Base-by-base conservation (phyloP, 2,113 vertebrate genomes). In the Isichthys henryi region DNA sequence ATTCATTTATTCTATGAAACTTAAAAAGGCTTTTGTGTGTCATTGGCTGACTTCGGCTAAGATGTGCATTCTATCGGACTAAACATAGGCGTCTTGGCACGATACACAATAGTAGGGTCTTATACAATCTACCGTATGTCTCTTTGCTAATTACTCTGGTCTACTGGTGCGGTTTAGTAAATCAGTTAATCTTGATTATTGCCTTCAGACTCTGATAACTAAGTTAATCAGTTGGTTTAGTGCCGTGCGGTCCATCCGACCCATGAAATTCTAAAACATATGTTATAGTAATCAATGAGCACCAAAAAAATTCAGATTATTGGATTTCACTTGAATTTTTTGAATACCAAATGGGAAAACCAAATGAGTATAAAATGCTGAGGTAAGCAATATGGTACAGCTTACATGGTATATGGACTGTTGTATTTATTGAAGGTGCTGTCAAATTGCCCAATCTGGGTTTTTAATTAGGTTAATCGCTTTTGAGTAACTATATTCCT, bases 41-140 rank as follows among this genome's bases (percentile, higher is more conserved):
- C 89, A 86, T 48, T 74, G 89, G 62, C 45, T 39, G 58, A 66
- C 66, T 86, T 84, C 77, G 56, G 35, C 62, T 48, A 58, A 58
- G 83, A 70, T 84, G 39, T 46, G 46, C 58, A 74, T 50, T 77
- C 48, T 87, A 48, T 89, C 84, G 52, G 86, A 58, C 66, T 43
- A 74, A 86, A 89, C 84, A 86, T 70, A 74, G 86, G 49, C 35
- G 0, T 7, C 74, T 39, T 15, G 74, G 31, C 39, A 43, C 74
- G 6, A 19, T 17, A 17, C 70, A 80, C 74, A 80, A 80, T 80
- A 19, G 74, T 8, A 19, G 35, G 15, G 17, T 43, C 74, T 80
- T 43, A 80, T 19, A 80, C 15, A 80, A 80, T 17, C 35, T 43
- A 19, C 74, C 35, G 19, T 43, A 35, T 5, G 15, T 80, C 74